Base-by-base conservation (phyloP, 2,888 invertebrate species). In the Parascotia fuliginaria region DNA sequence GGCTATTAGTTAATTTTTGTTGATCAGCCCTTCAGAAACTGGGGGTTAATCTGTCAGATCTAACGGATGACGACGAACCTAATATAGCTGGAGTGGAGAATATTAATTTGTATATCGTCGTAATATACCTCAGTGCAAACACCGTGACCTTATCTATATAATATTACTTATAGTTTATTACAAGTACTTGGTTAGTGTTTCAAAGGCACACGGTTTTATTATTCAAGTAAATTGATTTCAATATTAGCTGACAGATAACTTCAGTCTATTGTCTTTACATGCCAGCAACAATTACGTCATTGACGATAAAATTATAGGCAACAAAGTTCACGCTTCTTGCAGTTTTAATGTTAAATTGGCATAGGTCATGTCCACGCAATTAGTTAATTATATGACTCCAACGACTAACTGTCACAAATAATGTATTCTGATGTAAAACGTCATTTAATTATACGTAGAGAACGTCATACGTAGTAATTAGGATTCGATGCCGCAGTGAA, bases 331-430 rank as follows among this genome's bases (percentile, higher is more conserved):
- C 55, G 69, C 61, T 63, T 53, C 63, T 62, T 64, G 50, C 49
- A 47, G 60, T 63, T 75, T 77, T 75, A 78, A 75, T 74, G 57
- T 61, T 58, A 62, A 58, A 75, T 77, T 76, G 81, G 76, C 44
- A 63, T 46, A 60, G 56, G 50, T 65, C 59, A 56, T 50, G 54
- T 52, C 49, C 44, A 45, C 32, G 47, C 41, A 62, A 41, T 74
- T 65, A 66, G 60, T 73, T 79, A 72, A 77, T 77, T 71, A 67
- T 53, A 70, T 52, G 56, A 64, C 66, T 59, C 55, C 50, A 60
- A 60, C 55, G 45, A 50, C 55, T 68, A 76, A 75, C 76, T 79
- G 73, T 73, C 73, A 70, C 63, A 65, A 66, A 65, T 75, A 41
- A 74, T 68, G 60, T 59, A 65, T 71, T 71, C 66, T 61, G 62